Conservation (phyloP, 2,888 invertebrate species). For the Idaea straminata region DNA sequence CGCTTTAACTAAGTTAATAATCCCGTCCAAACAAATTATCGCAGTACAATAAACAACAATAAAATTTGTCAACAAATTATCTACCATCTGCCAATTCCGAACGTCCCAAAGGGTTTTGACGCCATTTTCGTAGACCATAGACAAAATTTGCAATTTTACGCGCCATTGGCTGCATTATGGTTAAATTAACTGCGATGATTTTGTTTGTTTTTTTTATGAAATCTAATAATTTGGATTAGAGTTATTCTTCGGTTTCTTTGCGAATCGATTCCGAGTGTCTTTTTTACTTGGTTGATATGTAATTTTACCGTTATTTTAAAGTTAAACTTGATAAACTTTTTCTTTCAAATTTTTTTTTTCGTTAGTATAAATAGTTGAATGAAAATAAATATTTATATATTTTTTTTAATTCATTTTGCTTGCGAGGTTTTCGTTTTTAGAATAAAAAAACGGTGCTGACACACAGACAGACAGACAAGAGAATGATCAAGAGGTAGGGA, state of each 20-base stretch:
- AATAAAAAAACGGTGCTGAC: too few species aligned
- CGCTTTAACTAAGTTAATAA: not conserved
- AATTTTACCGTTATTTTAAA: too few species aligned
- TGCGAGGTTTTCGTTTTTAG: too few species aligned
- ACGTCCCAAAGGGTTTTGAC: slow-evolving; percentile 73
- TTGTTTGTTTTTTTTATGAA: slow-evolving; percentile 34
- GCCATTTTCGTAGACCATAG: slow-evolving; percentile 63
- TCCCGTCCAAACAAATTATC: slow-evolving; percentile 65
- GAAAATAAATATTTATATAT: too few species aligned
- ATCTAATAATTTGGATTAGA: not conserved
- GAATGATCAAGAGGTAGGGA: too few species aligned
- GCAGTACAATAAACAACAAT: slow-evolving; percentile 69
- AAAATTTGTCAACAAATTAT: slow-evolving; percentile 68
- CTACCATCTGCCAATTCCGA: slow-evolving; percentile 67
- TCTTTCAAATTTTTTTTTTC: too few species aligned
- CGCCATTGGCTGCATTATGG: slow-evolving; percentile 67
- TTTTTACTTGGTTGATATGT: too few species aligned
- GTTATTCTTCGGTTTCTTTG: not conserved
- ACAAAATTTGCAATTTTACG: slow-evolving; percentile 73
- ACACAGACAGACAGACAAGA: too few species aligned
- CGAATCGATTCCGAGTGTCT: too few species aligned
- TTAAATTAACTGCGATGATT: slow-evolving; percentile 65
- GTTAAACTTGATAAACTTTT: too few species aligned
- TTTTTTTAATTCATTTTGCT: too few species aligned
- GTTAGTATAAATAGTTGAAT: too few species aligned